Base-by-base conservation (phyloP, 2,113 vertebrate species). In the Myiozetetes cayanensis region DNA sequence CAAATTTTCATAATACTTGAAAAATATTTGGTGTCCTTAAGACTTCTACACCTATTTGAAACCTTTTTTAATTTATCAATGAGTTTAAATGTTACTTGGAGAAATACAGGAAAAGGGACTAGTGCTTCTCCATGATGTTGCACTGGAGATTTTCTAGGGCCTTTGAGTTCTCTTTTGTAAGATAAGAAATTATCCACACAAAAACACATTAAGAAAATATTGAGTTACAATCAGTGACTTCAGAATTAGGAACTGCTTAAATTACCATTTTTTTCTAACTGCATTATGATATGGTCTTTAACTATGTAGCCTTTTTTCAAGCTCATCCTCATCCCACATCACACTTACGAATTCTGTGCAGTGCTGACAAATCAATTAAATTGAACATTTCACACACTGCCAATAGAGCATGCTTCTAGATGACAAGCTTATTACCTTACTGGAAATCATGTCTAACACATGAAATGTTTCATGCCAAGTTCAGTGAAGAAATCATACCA, bases 251-350 rank as follows among this genome's bases (percentile, higher is more conserved):
- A 85, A 52, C 41, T 85, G 44, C 30, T 65, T 65, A n/a, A 87
- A 59, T 81, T 63, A 33, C 50, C 39, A 25, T 41, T 72, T 59
- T 23, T 1, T 89, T 92, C 59, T 90, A 46, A 52, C 24, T 61
- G 35, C 50, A 44, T 46, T 55, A 15, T 39, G 11, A 59, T 53
- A 76, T 3, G 63, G 23, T 23, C 46, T 84, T 83, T 63, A 87
- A 53, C 49, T 33, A 66, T 18, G 35, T 1, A 82, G 31, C 16
- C 14, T 72, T 59, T 76, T 78, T 77, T 68, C 65, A 74, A 81
- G 49, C 4, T 61, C 22, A 18, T 81, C 49, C 35, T 76, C 1
- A 0, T 72, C 21, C 50, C 4, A 0, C 53, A 53, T 39, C 31
- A 33, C 6, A 59, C 9, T 9, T 84, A 55, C 1, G 17, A 80